Conservation (phyloP, 2,113 vertebrate species). For the Okapia johnstoni region DNA sequence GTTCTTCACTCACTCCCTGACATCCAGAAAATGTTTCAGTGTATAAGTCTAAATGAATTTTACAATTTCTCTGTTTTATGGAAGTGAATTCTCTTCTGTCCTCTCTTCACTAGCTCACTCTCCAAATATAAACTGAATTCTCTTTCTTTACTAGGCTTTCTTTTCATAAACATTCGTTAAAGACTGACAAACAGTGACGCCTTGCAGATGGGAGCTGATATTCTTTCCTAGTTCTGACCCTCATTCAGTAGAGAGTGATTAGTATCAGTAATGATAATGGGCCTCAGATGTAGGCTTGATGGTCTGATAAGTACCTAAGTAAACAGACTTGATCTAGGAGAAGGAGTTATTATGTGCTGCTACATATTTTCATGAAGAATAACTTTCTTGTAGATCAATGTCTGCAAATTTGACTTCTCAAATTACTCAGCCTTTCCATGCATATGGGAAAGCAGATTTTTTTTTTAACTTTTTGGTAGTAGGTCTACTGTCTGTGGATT, state of each 20-base stretch:
- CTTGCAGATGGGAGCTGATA: constrained; percentile 74
- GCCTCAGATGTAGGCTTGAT: constrained; percentile 39
- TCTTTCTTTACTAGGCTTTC: constrained; percentile 75
- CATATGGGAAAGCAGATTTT: background rate
- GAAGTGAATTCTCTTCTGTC: constrained; percentile 48
- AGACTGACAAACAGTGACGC: constrained; percentile 78
- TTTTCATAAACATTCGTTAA: constrained; percentile 80
- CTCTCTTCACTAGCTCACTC: constrained; percentile 70
- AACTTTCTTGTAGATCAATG: background rate
- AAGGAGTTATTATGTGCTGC: background rate
- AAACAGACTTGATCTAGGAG: background rate
- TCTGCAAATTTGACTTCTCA: background rate
- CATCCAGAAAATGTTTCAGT: constrained; percentile 50
- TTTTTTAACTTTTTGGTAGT: background rate
- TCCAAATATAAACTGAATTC: constrained; percentile 78
- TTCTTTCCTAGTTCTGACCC: constrained; percentile 79
- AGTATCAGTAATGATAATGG: constrained; percentile 78
- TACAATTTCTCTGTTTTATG: constrained; percentile 54
- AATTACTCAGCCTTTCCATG: background rate
- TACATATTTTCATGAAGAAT: constrained; percentile 29
- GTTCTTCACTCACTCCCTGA: constrained; percentile 1
- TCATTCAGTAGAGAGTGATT: constrained; percentile 72
- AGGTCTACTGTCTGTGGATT: background rate
- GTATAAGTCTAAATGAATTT: constrained; percentile 44
- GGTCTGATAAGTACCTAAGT: constrained; percentile 66